Evolutionary conservation across 2,797 vertebrate genomes (phyloP), one percentile per base, ranked within the genome.

Genomic region (Betta splendens): DNA sequence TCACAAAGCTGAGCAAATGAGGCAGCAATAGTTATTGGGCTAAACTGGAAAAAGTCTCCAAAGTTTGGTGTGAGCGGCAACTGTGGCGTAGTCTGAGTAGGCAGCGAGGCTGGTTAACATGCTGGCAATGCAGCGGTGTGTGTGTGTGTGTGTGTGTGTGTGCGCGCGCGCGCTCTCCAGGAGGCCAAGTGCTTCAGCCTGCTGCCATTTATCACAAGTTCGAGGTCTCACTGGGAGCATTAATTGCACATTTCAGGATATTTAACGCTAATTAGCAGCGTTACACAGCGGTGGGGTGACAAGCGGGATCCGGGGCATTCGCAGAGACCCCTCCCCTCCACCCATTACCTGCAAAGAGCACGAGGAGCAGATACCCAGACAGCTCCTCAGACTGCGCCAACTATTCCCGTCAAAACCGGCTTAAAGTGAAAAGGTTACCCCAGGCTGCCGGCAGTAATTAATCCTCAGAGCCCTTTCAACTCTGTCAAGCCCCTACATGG

Each of bases 371-470:
- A 70, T 64, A 64, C 67, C 58, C 52, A 68, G 69, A 57, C 64
- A 40, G 45, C 55, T 65, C 55, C 40, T 55, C 50, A 68, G 65
- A 73, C 51, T 37, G 38, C 40, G 74, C 17, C 22, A 47, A 63
- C 42, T 63, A 17, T 59, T 64, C 49, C 51, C 12, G 47, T 76
- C 72, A 51, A 32, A 84, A 64, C 42, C 2, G 5, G 79, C 73
- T 66, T 43, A 62, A 70, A 79, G 79, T 85, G 82, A 82, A 84
- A 88, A 85, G 84, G 80, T 87, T 85, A 84, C 61, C 46, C 48
- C 4, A 51, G 49, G 62, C 72, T 77, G 77, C 62, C 64, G 39
- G 37, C 50, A 79, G 75, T 75, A 80, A 85, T 85, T 87, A 88
- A 87, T 87, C 86, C 79, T 75, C 58, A 22, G 61, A 77, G 79